Evolutionary conservation across 2,888 invertebrate species (phyloP).

Genomic region (Drosophila kambysellisi): DNA sequence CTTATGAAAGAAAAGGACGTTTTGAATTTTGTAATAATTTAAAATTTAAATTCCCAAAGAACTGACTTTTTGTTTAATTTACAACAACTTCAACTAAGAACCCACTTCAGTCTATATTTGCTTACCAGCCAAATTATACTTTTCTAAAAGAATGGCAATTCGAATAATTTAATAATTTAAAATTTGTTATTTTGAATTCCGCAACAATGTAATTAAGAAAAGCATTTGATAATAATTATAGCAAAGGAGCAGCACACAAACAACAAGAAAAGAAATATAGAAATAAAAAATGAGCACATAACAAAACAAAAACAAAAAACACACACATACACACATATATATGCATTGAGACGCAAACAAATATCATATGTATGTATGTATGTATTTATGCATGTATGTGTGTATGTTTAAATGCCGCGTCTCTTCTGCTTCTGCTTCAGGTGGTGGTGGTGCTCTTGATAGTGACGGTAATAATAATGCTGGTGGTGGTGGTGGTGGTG

Average conservation of each 20-base stretch:
- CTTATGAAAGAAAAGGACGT: not conserved
- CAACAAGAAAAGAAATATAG: not conserved
- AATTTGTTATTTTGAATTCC: not conserved
- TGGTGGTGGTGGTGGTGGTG: slow-evolving; percentile 25
- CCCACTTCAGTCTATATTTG: not conserved
- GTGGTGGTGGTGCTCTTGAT: slow-evolving; percentile 37
- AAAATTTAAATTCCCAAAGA: not conserved
- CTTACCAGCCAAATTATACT: not conserved
- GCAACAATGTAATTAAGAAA: not conserved
- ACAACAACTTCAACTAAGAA: not conserved
- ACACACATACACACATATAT: slow-evolving; percentile 12
- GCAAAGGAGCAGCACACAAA: not conserved
- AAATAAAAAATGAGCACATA: slow-evolving; percentile 12
- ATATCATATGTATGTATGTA: slow-evolving; percentile 5
- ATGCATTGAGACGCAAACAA: slow-evolving; percentile 14
- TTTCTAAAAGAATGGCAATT: not conserved
- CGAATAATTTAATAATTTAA: not conserved
- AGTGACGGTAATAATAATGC: slow-evolving; percentile 1
- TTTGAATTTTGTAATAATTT: not conserved
- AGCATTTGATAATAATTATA: not conserved
- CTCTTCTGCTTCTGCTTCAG: slow-evolving; percentile 35
- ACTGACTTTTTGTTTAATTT: not conserved
- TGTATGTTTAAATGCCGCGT: slow-evolving; percentile 30
- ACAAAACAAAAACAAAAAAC: slow-evolving; percentile 12
- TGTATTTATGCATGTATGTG: slow-evolving; percentile 16